phyloP scores from a whole-genome alignment of 2,888 invertebrate genomes.

The Brachynemurus nebulosus region DNA sequence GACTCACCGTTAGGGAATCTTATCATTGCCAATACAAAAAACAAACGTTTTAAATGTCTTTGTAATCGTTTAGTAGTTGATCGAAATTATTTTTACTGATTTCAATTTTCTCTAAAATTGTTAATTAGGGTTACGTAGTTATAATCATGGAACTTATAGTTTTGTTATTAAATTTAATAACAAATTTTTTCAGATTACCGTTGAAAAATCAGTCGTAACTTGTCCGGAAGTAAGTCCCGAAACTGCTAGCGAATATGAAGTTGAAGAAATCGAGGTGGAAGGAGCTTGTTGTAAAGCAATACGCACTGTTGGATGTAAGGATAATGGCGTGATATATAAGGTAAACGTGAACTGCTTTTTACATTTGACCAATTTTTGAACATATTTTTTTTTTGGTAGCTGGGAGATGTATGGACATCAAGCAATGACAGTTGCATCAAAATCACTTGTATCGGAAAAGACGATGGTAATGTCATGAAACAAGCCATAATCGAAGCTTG shows the following conservation, averaged over 20 bases:
- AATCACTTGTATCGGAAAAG: constrained; percentile 32
- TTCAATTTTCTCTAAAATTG: too few relatives aligned
- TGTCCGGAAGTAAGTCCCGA: constrained; percentile 35
- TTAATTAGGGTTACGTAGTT: too few relatives aligned
- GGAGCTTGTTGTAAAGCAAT: constrained; percentile 43
- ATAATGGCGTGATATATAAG: constrained; percentile 33
- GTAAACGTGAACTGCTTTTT: too few relatives aligned
- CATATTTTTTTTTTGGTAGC: too few relatives aligned
- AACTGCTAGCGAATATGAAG: constrained; percentile 5
- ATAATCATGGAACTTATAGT: too few relatives aligned
- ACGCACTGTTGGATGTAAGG: constrained; percentile 40
- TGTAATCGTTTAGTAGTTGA: too few relatives aligned
- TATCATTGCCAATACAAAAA: too few relatives aligned
- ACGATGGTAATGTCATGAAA: constrained; percentile 34
- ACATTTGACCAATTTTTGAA: too few relatives aligned
- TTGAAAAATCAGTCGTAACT: constrained; percentile 36
- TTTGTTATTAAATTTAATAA: too few relatives aligned
- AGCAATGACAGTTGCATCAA: constrained; percentile 38
- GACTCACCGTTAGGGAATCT: too few relatives aligned
- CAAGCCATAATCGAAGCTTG: constrained; percentile 41
- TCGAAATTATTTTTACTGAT: too few relatives aligned
- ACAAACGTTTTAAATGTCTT: too few relatives aligned
- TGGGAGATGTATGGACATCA: constrained; percentile 45
- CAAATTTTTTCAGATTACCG: constrained; percentile 42
- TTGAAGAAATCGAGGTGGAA: constrained; percentile 32